A percentile compares a stretch with the other conserved stretches of the same genome.
phyloP scores from a whole-genome alignment of 2,888 invertebrate species.

The Zygothrica quintamaculata region DNA sequence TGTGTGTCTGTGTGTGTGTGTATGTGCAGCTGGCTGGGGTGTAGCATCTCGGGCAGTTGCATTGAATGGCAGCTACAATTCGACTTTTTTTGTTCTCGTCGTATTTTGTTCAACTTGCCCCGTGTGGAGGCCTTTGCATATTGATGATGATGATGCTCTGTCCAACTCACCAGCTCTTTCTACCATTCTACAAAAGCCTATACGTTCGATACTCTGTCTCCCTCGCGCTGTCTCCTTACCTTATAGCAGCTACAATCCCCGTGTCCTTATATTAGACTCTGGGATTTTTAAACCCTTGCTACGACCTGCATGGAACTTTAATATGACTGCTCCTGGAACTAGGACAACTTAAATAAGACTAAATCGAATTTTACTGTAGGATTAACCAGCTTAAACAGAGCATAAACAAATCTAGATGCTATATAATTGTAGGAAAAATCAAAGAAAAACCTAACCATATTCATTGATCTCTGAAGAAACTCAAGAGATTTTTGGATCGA shows the following conservation, averaged over 20 bases:
- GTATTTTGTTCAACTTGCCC: conserved; percentile 8
- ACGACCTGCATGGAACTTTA: conserved; percentile 46
- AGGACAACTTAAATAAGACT: conserved; percentile 51
- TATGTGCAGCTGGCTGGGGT: conserved; percentile 3
- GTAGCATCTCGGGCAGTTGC: conserved; percentile 43
- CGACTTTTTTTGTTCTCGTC: conserved; percentile 21
- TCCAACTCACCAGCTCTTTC: conserved; percentile 6
- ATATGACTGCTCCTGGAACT: conserved; percentile 53
- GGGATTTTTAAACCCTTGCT: conserved; percentile 49
- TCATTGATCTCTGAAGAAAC: too few relatives aligned
- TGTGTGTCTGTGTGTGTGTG: conserved; percentile 12
- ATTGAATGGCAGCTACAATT: conserved; percentile 68
- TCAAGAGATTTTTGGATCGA: too few relatives aligned
- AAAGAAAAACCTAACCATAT: too few relatives aligned
- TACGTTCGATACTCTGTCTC: not conserved
- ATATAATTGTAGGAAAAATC: too few relatives aligned
- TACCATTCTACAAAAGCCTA: conserved; percentile 16
- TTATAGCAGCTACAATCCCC: conserved; percentile 17
- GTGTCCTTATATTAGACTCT: not conserved
- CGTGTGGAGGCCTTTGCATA: conserved; percentile 65
- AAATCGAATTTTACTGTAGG: too few relatives aligned
- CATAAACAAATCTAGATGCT: too few relatives aligned
- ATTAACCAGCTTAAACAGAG: too few relatives aligned
- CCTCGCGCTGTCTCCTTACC: conserved; percentile 18
- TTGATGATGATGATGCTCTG: conserved; percentile 61